Percentiles rank a stretch among this genome's conserved stretches.
These are phyloP conservation scores for Myiopsitta monachus DNA, from an alignment of 2,113 vertebrate genomes.

Conservation along the genomic window DNA sequence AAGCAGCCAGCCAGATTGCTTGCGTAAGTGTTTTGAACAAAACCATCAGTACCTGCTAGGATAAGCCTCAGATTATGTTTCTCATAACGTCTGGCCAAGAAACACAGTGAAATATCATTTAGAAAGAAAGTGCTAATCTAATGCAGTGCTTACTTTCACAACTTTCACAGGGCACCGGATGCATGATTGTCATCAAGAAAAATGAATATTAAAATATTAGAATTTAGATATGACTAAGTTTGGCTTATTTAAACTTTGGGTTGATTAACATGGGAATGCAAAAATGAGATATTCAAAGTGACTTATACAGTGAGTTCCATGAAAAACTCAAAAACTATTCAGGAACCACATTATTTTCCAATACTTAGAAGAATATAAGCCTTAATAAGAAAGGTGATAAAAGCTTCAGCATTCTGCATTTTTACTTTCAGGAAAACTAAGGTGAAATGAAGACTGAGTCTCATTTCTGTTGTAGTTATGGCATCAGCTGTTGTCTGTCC, in stretches of 20 bases:
- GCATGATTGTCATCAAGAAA: not conserved
- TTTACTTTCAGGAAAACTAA: not conserved
- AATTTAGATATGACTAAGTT: not conserved
- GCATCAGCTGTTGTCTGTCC: not conserved
- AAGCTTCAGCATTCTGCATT: not conserved
- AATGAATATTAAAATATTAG: not conserved
- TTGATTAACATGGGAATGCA: not conserved
- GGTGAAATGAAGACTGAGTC: not conserved
- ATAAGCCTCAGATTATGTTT: not conserved
- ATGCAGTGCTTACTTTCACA: not conserved
- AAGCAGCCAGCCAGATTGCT: not conserved
- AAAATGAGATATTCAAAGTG: not conserved
- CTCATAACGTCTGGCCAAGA: not conserved
- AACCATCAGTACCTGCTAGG: not conserved
- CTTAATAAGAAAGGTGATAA: not conserved
- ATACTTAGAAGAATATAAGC: not conserved
- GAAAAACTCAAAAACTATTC: not conserved
- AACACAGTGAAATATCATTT: not conserved
- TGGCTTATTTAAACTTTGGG: not conserved
- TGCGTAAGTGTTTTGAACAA: not conserved
- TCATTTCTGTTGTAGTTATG: not conserved
- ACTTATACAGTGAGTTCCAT: not conserved
- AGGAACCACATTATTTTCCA: not conserved
- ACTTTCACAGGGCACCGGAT: not conserved
- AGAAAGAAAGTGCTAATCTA: not conserved